Evolutionary conservation across 2,113 vertebrate species (phyloP), one percentile per base, ranked within the genome.

Genomic region (Candoia aspera): DNA sequence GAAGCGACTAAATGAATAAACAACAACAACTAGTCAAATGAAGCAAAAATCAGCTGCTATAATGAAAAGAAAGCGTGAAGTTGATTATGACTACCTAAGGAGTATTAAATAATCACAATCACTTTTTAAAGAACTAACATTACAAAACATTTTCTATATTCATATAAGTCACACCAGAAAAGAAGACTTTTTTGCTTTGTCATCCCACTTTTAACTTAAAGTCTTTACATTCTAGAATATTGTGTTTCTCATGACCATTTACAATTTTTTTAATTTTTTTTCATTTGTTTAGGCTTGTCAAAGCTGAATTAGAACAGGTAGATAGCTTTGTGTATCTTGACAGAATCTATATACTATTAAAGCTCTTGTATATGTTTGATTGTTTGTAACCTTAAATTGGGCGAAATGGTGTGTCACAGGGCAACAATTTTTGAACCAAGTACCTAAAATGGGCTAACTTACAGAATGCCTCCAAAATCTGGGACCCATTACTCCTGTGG

Each of bases 41-140:
- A 93, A 93, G 79, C 49, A 91, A 91, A 91, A 84, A 62, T 86
- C 73, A 89, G 83, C 64, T 89, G 58, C 79, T 68, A 57, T 42
- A 11, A 88, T 53, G 68, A 85, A 83, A 26, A 62, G 10, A 92
- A 89, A 58, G 59, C 17, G 59, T 58, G 57, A 87, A 73, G 33
- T 57, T 29, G 62, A 91, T 79, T 79, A 83, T 83, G 6, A 91
- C 11, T 33, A 68, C 26, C 57, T 46, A 73, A 89, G 68, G 17
- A 37, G 37, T 79, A 79, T 79, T 79, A 79, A 37, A 73, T 33
- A 59, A 85, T 85, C 19, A 12, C 9, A 85, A 46, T 6, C 57
- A 54, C 46, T 90, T 21, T 79, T 84, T 64, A 49, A 49, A n/a
- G 64, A 89, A 53, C 4, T 89, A 26, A 73, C 12, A 15, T 68